A percentile compares a stretch with the other conserved stretches of the same genome.
These are phyloP conservation scores for Harpalus rufipes DNA, from an alignment of 2,888 invertebrate genomes.

Conservation along the genomic window DNA sequence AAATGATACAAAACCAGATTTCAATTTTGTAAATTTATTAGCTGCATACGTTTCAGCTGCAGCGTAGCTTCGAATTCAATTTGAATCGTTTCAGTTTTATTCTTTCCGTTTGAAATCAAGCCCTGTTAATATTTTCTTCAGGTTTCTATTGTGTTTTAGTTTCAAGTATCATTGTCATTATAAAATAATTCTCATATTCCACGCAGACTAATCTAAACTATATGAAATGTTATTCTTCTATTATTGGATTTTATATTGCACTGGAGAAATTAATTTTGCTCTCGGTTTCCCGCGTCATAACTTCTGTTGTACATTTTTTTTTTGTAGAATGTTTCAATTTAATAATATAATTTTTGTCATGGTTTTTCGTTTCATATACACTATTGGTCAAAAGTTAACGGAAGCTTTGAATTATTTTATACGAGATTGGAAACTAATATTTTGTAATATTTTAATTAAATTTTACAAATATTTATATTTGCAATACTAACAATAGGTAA, in stretches of 20 bases:
- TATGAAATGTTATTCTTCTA: slow-evolving; percentile 40
- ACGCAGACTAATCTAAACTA: not conserved
- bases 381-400: too few species aligned
- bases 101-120: slow-evolving; percentile 20
- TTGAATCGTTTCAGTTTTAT: slow-evolving; percentile 28
- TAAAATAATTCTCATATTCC: slow-evolving; percentile 12
- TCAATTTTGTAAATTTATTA: slow-evolving; percentile 51
- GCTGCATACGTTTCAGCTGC: slow-evolving; percentile 30
- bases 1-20: slow-evolving; percentile 53
- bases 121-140: slow-evolving; percentile 30
- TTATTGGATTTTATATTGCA: slow-evolving; percentile 37
- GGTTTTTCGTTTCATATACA: too few species aligned
- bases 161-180: slow-evolving; percentile 22
- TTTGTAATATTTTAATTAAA: too few species aligned
- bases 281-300: not conserved
- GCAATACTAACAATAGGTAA: too few species aligned
- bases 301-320: not conserved
- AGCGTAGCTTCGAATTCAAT: slow-evolving; percentile 33
- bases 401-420: too few species aligned
- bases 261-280: slow-evolving; percentile 10
- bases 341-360: too few species aligned
- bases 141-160: not conserved
- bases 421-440: too few species aligned
- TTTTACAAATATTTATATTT: too few species aligned
- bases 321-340: too few species aligned